phyloP scores from a whole-genome alignment of 2,797 vertebrate genomes.

The Mycteria americana region DNA sequence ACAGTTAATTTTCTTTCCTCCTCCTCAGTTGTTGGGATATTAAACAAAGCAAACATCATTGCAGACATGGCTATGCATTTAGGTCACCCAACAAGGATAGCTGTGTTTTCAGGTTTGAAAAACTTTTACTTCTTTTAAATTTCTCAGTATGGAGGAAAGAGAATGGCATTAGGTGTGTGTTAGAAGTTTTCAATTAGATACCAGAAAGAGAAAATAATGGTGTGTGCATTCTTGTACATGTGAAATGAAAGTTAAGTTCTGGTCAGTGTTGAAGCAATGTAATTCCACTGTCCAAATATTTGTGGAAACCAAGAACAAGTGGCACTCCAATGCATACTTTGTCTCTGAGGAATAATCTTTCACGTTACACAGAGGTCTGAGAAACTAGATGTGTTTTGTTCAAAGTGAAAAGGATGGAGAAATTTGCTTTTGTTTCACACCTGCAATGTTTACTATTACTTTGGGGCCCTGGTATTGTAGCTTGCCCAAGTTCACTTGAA shows the following conservation, averaged over 20 bases:
- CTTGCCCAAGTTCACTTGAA: neutral
- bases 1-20: neutral
- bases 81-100: neutral
- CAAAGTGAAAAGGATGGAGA: neutral
- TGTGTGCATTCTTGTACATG: rapidly evolving
- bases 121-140: neutral
- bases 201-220: neutral
- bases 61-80: rapidly evolving
- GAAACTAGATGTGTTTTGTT: neutral
- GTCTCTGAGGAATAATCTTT: neutral
- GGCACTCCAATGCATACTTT: neutral
- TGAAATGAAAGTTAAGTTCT: neutral
- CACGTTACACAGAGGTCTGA: neutral
- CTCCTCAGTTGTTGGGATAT: neutral
- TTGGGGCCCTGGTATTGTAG: neutral
- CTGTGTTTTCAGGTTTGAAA: neutral
- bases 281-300: neutral
- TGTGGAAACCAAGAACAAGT: neutral
- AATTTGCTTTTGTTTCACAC: neutral
- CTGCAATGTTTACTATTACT: neutral
- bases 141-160: neutral
- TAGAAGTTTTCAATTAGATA: neutral
- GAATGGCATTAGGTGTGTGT: neutral
- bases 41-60: neutral
- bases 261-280: neutral